A percentile compares a stretch with the other conserved stretches of the same genome.
Evolutionary conservation across 2,113 vertebrate genomes (phyloP).

Genomic region (Apodemus sylvaticus): DNA sequence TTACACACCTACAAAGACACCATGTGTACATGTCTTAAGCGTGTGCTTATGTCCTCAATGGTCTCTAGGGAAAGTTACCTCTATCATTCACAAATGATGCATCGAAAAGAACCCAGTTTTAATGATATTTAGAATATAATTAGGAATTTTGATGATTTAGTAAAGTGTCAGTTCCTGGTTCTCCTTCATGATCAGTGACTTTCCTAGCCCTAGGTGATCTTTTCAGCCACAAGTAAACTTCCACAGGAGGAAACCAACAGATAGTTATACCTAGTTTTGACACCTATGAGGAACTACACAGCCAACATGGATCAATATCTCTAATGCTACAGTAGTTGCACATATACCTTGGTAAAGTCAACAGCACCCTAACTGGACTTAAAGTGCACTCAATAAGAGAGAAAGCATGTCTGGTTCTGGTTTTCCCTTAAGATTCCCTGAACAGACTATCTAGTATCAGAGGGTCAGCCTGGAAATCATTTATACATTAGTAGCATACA

Average conservation of each 20-base stretch:
- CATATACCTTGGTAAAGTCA: no score
- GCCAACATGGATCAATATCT: background rate
- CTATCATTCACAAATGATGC: background rate
- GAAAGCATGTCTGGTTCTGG: background rate
- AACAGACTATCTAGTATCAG: background rate
- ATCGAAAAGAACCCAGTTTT: background rate
- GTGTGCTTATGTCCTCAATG: background rate
- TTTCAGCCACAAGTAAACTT: background rate
- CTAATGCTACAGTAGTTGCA: background rate
- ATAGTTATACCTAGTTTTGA: background rate
- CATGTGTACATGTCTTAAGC: background rate
- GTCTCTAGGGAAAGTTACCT: background rate
- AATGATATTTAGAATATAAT: background rate
- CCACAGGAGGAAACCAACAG: background rate
- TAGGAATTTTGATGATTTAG: background rate
- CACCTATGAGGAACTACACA: background rate
- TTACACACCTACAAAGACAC: background rate
- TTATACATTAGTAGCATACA: background rate
- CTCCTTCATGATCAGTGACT: background rate
- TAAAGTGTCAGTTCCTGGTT: background rate
- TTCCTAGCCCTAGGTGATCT: background rate
- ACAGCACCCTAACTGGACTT: background rate
- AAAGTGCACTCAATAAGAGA: background rate
- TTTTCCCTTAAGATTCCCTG: background rate
- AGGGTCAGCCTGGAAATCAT: background rate